Base-by-base conservation (phyloP, 2,888 invertebrate species). In the Zygaena filipendulae region DNA sequence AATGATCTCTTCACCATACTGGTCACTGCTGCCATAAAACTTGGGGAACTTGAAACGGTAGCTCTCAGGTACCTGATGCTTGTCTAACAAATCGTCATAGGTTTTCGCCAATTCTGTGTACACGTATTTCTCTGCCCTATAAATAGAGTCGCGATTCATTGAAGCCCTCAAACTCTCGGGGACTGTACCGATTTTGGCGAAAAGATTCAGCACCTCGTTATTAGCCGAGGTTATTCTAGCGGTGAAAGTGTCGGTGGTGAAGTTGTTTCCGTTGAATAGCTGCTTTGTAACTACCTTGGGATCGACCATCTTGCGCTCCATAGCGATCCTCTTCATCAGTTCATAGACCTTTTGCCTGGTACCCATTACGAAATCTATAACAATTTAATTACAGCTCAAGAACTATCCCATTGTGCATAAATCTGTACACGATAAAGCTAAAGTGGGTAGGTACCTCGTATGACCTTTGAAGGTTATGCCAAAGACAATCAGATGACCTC, bases 111-210 rank as follows among this genome's bases (percentile, higher is more conserved):
- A 12, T 32, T 30, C 38, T 2, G 30, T 40, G 39, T 59, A 61
- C 3, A 55, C 40, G 3, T 46, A 35, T 11, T 45, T 38, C 38
- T 61, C 61, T 1, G 45, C 49, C n/a, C 30, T 38, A 33, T 41
- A 61, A 9, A 55, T 6, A 3, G 22, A 24, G 10, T 43, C 43
- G 2, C 45, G 37, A 12, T 46, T 40, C 39, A 52, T 45, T 2
- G 32, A 3, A 13, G 39, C 24, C 0, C 57, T 42, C 12, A 54
- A 25, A 3, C 47, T 40, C 1, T 40, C 51, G 14, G 40, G 40
- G n/a, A 58, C 18, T 13, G 38, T 40, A 3, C 56, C 59, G 4
- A 59, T 47, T 50, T 66, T 66, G 0, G 55, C 57, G 38, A 66
- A 66, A 2, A 62, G 40, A 4, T 58, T 43, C 4, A 59, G 30